Base-by-base conservation (phyloP, 2,797 vertebrate species). In the Philypnodon macrostomus region DNA sequence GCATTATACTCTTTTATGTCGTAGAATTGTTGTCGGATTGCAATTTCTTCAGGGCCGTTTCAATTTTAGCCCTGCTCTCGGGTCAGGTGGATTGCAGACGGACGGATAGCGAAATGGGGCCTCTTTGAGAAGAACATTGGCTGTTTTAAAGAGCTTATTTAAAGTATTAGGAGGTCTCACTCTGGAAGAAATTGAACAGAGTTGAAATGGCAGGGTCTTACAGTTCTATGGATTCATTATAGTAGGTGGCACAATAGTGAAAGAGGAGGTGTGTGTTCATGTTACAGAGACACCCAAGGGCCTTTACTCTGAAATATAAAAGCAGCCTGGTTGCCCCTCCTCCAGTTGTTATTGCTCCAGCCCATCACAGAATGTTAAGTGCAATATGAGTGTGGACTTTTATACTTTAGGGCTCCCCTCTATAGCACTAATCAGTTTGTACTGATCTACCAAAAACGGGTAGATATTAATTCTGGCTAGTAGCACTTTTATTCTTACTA, bases 131-230 rank as follows among this genome's bases (percentile, higher is more conserved):
- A 79, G 76, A 85, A 86, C 81, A 81, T 80, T 86, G 84, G 71
- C 79, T 81, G 70, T 75, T 85, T 82, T 81, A 73, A 83, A 81
- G 68, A 79, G 69, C 70, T 80, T 84, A 80, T 85, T 85, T 82
- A 73, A 83, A 77, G 77, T 72, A 75, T 83, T 81, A 81, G 64
- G 71, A 60, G 63, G 71, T 75, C 67, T 79, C 73, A 71, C 66
- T 71, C 64, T 53, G 53, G 58, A 62, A 62, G 63, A 79, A 67
- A 78, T 77, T 68, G 75, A 74, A 75, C 49, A 29, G 63, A 57
- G 63, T 74, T 77, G 65, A 81, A 85, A 82, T 75, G 74, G 80
- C 79, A 69, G 65, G 63, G 63, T 62, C 77, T 65, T 54, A 53
- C 67, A 58, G 79, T 78, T 86, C 77, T 66, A 58, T 74, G 63